Conservation (phyloP, 2,797 vertebrate genomes). For the Ptychobarbus kaznakovi region DNA sequence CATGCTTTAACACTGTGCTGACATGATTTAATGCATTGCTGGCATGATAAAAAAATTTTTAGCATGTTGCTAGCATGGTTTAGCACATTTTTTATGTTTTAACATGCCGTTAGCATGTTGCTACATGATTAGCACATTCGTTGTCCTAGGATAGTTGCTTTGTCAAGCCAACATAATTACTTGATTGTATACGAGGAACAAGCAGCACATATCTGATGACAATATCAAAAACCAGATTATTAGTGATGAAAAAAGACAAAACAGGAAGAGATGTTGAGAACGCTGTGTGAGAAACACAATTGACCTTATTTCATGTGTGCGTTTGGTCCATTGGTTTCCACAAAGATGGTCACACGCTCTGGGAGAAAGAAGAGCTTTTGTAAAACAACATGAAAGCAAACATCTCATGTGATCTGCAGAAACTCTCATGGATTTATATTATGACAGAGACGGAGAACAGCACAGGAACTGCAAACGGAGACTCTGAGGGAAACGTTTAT, state of each 20-base stretch:
- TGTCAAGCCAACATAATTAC: background rate
- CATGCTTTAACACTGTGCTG: background rate
- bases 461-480: background rate
- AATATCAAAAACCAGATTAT: background rate
- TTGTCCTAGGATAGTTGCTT: background rate
- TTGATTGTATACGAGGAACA: background rate
- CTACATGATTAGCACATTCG: background rate
- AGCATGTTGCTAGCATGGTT: too few relatives aligned
- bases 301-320: background rate
- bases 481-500: background rate
- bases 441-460: background rate
- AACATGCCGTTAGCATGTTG: background rate
- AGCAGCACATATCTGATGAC: background rate
- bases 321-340: background rate
- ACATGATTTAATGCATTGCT: background rate
- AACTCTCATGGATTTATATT: background rate
- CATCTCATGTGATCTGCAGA: background rate
- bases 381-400: background rate
- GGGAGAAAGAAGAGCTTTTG: background rate
- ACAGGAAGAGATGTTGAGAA: background rate
- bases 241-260: background rate
- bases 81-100: too few relatives aligned
- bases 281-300: background rate
- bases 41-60: background rate
- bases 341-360: background rate